These are phyloP conservation scores for Oeneis ivallda DNA, from an alignment of 2,888 invertebrate species.

Conservation along the genomic window DNA sequence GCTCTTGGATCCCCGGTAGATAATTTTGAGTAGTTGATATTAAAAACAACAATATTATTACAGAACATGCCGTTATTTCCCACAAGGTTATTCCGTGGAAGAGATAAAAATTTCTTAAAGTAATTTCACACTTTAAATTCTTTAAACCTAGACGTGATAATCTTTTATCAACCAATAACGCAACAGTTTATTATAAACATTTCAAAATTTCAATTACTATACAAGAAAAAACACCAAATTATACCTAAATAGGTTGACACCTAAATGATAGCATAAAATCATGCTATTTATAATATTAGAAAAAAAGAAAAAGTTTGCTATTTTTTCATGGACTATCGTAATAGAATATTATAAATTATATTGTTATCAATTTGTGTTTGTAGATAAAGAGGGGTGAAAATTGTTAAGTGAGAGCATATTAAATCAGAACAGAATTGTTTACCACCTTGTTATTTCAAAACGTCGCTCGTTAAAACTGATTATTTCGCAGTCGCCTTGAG, in stretches of 20 bases:
- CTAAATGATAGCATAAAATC: too few species aligned
- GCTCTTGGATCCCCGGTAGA: background rate
- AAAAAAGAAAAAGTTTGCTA: slow-evolving; percentile 1
- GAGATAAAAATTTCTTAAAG: slow-evolving; percentile 6
- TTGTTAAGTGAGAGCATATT: slow-evolving; percentile 16
- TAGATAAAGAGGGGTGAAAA: slow-evolving; percentile 17
- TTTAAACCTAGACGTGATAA: slow-evolving; percentile 14
- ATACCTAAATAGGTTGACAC: background rate
- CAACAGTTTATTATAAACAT: slow-evolving; percentile 12
- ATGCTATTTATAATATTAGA: background rate
- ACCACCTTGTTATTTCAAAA: slow-evolving; percentile 18
- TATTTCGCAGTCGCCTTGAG: slow-evolving; percentile 24
- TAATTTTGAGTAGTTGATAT: background rate
- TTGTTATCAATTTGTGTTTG: slow-evolving; percentile 8
- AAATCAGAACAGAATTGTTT: slow-evolving; percentile 17
- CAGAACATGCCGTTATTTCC: background rate
- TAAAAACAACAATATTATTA: too few species aligned
- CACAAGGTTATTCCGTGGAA: slow-evolving; percentile 10
- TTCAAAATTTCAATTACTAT: slow-evolving; percentile 5
- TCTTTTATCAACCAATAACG: slow-evolving; percentile 14
- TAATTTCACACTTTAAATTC: slow-evolving; percentile 11
- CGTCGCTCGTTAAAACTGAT: slow-evolving; percentile 21
- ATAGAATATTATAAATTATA: slow-evolving; percentile 17
- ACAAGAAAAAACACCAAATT: slow-evolving; percentile 6
- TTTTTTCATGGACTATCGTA: background rate